Base-by-base conservation (phyloP, 1,140 invertebrate species). In the Plectus sambesii region DNA sequence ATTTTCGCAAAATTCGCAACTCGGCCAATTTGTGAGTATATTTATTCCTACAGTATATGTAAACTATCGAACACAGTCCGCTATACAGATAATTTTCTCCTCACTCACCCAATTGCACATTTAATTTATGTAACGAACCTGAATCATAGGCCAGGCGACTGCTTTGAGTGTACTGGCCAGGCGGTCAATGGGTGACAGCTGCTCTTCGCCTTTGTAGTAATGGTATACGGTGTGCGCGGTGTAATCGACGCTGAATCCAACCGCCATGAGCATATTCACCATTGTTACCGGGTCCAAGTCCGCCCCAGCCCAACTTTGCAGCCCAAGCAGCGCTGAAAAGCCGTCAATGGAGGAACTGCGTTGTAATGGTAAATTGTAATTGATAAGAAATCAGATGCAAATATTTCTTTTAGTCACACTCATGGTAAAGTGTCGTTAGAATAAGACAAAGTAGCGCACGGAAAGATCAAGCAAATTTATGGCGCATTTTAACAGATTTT, bases 211-310 rank as follows among this genome's bases (percentile, higher is more conserved):
- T n/a, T n/a, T n/a, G 46, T 62, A 63, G 37, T 45, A 62, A 35
- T 63, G 63, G 35, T 67, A 63, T 15, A 63, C 66, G 6, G 69
- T 53, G 41, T 67, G 64, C 8, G 62, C 62, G 3, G 65, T 68
- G 47, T 60, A 66, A 50, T 66, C 63, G 8, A 68, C 63, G 27
- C 42, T 49, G 42, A 63, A 66, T 9, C 63, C 63, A 20, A 63
- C 66, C 35, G 64, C 66, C 5, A 67, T 41, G 9, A 67, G 55
- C 5, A 66, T 60, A 43, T 67, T 66, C 8, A 63, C 49, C 41
- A 59, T 61, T 9, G 60, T 60, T 12, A 66, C 63, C 1, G 64
- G 64, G 42, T 67, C 64, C 17, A 67, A 33, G 51, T 67, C 64
- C 22, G 63, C 63, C n/a, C 64, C 64, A 49, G 62, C 66, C 61